Conservation (phyloP, 2,888 invertebrate genomes). For the Drosophila gaucha region DNA sequence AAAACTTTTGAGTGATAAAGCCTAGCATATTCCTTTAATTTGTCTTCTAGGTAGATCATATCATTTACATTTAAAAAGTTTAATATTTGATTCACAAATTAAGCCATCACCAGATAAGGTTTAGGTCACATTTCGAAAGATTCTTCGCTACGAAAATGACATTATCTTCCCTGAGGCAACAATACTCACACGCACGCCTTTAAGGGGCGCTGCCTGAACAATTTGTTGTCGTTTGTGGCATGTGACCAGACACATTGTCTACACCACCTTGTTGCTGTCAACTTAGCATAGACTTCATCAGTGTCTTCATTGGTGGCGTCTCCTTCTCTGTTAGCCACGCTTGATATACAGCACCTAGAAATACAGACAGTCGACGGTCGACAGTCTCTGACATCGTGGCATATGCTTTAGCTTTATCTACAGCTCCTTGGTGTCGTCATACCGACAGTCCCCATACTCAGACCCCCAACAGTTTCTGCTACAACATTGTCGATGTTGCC, state of each 20-base stretch:
- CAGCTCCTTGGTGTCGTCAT: slow-evolving; percentile 27
- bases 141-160: slow-evolving; percentile 32
- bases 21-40: not conserved
- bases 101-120: not conserved
- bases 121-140: slow-evolving; percentile 41
- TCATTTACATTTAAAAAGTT: not conserved
- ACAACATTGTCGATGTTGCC: slow-evolving; percentile 56
- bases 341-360: slow-evolving; percentile 49
- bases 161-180: slow-evolving; percentile 49
- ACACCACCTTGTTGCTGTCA: slow-evolving; percentile 34
- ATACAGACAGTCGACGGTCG: slow-evolving; percentile 34
- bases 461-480: slow-evolving; percentile 30
- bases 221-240: slow-evolving; percentile 59
- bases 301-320: slow-evolving; percentile 28
- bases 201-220: slow-evolving; percentile 40
- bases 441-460: slow-evolving; percentile 7
- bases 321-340: slow-evolving; percentile 38
- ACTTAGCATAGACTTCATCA: slow-evolving; percentile 34
- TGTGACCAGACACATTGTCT: slow-evolving; percentile 51
- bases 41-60: too few relatives aligned
- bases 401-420: slow-evolving; percentile 55
- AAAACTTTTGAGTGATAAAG: not conserved
- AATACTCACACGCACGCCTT: not conserved
- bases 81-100: not conserved
- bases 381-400: slow-evolving; percentile 64